These are phyloP conservation scores for Hyles vespertilio DNA, from an alignment of 1,140 invertebrate genomes.

Conservation along the genomic window DNA sequence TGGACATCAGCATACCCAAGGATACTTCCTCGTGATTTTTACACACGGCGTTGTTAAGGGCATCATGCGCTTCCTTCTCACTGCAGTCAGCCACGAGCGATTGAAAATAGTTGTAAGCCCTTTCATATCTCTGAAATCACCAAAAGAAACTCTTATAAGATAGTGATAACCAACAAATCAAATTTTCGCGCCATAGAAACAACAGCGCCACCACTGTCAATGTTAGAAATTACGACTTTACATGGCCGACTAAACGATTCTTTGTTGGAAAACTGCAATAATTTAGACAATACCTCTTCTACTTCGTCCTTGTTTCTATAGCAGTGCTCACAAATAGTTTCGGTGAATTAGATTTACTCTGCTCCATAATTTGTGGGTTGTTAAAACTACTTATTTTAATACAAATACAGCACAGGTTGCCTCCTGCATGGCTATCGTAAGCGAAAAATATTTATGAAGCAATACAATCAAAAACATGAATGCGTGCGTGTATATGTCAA, in stretches of 20 bases:
- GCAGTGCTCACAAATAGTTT: constrained; percentile 78
- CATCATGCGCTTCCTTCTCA: constrained; percentile 95
- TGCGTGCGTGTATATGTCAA: constrained; percentile 43
- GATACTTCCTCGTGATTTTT: constrained; percentile 95
- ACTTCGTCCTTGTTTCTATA: constrained; percentile 89
- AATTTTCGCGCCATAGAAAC: constrained; percentile 56
- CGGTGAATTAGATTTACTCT: constrained; percentile 76
- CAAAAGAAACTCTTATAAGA: constrained; percentile 49
- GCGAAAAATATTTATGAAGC: constrained; percentile 74
- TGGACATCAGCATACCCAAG: constrained; percentile 90
- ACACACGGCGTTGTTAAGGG: constrained; percentile 89
- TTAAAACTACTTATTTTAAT: constrained; percentile 64
- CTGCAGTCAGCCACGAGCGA: constrained; percentile 87
- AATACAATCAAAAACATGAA: constrained; percentile 51
- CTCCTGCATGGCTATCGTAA: constrained; percentile 77
- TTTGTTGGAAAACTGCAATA: constrained; percentile 74
- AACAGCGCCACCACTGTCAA: constrained; percentile 69
- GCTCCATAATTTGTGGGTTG: constrained; percentile 76
- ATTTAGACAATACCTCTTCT: constrained; percentile 83
- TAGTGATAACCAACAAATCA: constrained; percentile 29
- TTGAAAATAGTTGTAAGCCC: constrained; percentile 85
- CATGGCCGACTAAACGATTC: constrained; percentile 77
- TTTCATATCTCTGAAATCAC: constrained; percentile 90
- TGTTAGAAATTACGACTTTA: constrained; percentile 72
- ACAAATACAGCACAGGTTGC: constrained; percentile 71